These are phyloP conservation scores for Syrrhaptes paradoxus DNA, from an alignment of 2,113 vertebrate species.

Conservation along the genomic window DNA sequence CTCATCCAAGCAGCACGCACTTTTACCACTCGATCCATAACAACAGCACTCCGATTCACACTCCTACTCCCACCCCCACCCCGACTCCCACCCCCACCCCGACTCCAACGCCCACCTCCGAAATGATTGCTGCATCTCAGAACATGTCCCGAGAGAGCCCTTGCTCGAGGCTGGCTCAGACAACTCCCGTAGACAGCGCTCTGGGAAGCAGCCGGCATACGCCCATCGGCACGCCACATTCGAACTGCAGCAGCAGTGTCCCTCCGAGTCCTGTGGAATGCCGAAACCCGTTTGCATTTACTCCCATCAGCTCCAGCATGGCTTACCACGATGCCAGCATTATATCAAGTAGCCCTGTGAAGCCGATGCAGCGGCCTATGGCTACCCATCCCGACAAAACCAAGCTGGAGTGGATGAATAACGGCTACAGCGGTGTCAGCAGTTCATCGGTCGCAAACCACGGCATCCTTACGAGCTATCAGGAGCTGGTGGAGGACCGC, in stretches of 20 bases:
- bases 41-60: conserved; percentile 86
- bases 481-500: conserved; percentile 93
- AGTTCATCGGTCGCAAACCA: conserved; percentile 80
- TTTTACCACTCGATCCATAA: conserved; percentile 87
- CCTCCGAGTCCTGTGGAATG: conserved; percentile 97
- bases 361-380: conserved; percentile 97
- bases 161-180: conserved; percentile 86
- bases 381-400: conserved; percentile 97
- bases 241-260: conserved; percentile 95
- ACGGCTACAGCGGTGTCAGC: conserved; percentile 81
- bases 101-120: conserved; percentile 89
- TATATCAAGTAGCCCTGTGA: conserved; percentile 93
- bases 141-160: conserved; percentile 90
- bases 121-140: conserved; percentile 86
- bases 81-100: conserved; percentile 88
- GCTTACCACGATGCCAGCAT: conserved; percentile 91
- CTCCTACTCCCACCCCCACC: conserved; percentile 83
- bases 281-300: conserved; percentile 96
- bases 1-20: conserved; percentile 76
- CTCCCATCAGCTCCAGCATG: conserved; percentile 95
- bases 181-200: conserved; percentile 91
- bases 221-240: conserved; percentile 92
- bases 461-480: conserved; percentile 91
- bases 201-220: conserved; percentile 94
- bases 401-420: conserved; percentile 98